A percentile compares a stretch with the other conserved stretches of the same genome.
Conservation (phyloP, 2,888 invertebrate genomes). For the Vandiemenella viatica region DNA sequence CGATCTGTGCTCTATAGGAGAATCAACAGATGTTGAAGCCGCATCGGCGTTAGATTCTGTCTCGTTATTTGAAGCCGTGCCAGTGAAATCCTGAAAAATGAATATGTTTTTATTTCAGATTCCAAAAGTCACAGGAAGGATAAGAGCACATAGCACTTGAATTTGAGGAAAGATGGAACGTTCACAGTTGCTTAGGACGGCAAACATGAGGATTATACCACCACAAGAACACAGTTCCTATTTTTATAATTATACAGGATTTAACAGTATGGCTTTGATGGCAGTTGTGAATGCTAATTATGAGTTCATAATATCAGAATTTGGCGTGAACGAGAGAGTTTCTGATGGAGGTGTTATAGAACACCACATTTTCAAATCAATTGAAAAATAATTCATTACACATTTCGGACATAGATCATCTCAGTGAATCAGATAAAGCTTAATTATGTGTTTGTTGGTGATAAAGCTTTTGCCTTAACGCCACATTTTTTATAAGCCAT, state of each 20-base stretch:
- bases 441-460: conserved; percentile 15
- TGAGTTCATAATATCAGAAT: conserved; percentile 16
- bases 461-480: conserved; percentile 14
- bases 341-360: conserved; percentile 18
- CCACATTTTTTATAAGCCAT: conserved; percentile 7
- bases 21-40: background rate
- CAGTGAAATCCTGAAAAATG: background rate
- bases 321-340: conserved; percentile 18
- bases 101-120: conserved; percentile 1
- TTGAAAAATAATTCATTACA: conserved; percentile 11
- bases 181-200: no score
- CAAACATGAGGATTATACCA: no score
- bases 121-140: background rate
- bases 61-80: no score
- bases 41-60: background rate
- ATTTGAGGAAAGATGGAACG: conserved; percentile 1
- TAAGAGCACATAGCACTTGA: background rate
- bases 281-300: conserved; percentile 18
- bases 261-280: conserved; percentile 15
- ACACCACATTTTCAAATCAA: conserved; percentile 14
- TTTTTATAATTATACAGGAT: conserved; percentile 15
- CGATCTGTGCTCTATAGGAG: background rate
- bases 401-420: conserved; percentile 7
- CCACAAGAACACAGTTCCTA: conserved; percentile 11
- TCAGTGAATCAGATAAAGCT: conserved; percentile 7